These are phyloP conservation scores for Apotomis turbidana DNA, from an alignment of 2,888 invertebrate species.

Conservation along the genomic window DNA sequence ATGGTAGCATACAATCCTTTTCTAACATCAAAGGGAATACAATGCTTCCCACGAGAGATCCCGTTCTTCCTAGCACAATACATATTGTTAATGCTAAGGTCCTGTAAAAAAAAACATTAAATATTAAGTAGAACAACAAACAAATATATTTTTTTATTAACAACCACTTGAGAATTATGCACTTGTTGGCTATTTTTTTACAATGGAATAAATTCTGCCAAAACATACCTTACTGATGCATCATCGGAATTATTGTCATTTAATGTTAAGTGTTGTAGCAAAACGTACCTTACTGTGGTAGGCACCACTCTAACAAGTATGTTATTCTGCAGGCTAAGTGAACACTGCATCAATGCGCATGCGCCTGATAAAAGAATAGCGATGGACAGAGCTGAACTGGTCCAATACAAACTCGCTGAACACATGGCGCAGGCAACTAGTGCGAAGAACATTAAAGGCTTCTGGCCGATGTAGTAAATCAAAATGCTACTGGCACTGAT, in stretches of 20 bases:
- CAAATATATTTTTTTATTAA: too few relatives aligned
- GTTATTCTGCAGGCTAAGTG: conserved; percentile 57
- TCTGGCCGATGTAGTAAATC: conserved; percentile 55
- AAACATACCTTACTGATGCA: too few relatives aligned
- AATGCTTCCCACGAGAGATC: conserved; percentile 61
- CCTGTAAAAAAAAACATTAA: conserved; percentile 50
- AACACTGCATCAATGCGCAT: conserved; percentile 59
- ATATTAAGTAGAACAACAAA: too few relatives aligned
- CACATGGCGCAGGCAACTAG: conserved; percentile 52
- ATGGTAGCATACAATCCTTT: conserved; percentile 61
- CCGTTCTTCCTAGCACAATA: conserved; percentile 59
- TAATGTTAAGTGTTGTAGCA: too few relatives aligned
- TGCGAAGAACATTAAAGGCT: conserved; percentile 52
- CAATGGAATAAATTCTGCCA: too few relatives aligned
- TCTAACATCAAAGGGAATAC: conserved; percentile 60
- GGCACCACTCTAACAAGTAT: conserved; percentile 62
- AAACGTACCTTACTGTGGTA: conserved; percentile 58
- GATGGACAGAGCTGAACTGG: conserved; percentile 56
- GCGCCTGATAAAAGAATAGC: conserved; percentile 58
- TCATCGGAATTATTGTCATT: too few relatives aligned
- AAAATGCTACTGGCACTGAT: conserved; percentile 52
- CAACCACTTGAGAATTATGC: too few relatives aligned
- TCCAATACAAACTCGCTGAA: conserved; percentile 57
- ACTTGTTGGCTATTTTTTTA: too few relatives aligned
- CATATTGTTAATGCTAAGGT: conserved; percentile 58